Evolutionary conservation across 1,140 invertebrate genomes (phyloP).

Genomic region (Halesus radiatus): DNA sequence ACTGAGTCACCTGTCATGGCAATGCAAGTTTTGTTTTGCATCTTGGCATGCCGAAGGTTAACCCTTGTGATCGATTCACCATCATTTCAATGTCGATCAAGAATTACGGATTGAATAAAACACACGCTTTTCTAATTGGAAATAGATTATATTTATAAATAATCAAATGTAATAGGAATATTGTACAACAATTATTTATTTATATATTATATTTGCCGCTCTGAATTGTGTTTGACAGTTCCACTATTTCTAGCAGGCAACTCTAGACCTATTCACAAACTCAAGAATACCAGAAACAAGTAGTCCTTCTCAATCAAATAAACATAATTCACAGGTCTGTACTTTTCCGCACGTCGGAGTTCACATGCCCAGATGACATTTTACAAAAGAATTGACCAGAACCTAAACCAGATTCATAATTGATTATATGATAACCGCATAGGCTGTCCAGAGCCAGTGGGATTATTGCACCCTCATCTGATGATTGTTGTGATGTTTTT

Average conservation of each 20-base stretch:
- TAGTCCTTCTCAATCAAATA: background rate
- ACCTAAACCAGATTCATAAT: too few species aligned
- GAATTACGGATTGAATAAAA: slow-evolving; percentile 36
- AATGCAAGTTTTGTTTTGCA: too few species aligned
- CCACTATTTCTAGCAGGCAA: slow-evolving; percentile 53
- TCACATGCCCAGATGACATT: slow-evolving; percentile 19
- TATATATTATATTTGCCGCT: slow-evolving; percentile 50
- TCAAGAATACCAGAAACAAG: slow-evolving; percentile 33
- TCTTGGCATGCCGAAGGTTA: too few species aligned
- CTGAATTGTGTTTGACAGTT: slow-evolving; percentile 45
- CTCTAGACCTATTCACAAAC: slow-evolving; percentile 53
- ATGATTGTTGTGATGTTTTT: too few species aligned
- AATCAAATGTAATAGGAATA: slow-evolving; percentile 59
- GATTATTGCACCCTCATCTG: too few species aligned
- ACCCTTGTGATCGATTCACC: too few species aligned
- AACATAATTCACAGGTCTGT: background rate
- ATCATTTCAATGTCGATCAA: too few species aligned
- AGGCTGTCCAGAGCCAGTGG: too few species aligned
- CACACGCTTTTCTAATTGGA: slow-evolving; percentile 52
- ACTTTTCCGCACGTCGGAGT: background rate
- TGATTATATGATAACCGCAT: too few species aligned
- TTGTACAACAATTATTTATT: slow-evolving; percentile 55
- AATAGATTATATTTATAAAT: slow-evolving; percentile 59
- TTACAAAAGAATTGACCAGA: background rate
- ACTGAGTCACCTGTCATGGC: too few species aligned